Base-by-base conservation (phyloP, 2,888 invertebrate species). In the Plemyria rubiginata region DNA sequence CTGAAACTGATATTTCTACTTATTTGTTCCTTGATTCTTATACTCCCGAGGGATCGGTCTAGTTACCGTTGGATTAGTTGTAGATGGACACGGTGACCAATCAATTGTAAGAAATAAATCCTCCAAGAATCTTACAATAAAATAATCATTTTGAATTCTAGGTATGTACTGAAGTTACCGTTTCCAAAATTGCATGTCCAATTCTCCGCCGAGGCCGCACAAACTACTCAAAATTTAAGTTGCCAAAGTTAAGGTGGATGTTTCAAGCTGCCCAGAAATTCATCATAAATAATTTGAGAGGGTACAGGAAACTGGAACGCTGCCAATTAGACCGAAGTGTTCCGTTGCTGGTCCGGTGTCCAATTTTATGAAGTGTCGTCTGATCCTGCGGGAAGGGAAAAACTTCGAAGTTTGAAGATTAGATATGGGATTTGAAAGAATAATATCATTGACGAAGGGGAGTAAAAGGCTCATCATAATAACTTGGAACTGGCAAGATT, bases 281-380 rank as follows among this genome's bases (percentile, higher is more conserved):
- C 72, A 70, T 70, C 72, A 78, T 81, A 81, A 83, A 81, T 80
- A 75, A 80, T 79, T 79, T 75, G 73, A 76, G 76, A 73, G 75
- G 62, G 59, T 58, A 66, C 61, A 61, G 67, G 70, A 77, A 77
- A 78, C 76, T 78, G 76, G 81, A 74, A 70, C 78, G 74, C 67
- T 64, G 77, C 81, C 82, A 84, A 83, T 84, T 83, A 83, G 75
- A 70, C 67, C 72, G 71, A 63, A 73, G 72, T 75, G 71, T 73
- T 74, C 70, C 70, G 74, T 69, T 74, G 67, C 73, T 69, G 67
- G 75, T 62, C 67, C 71, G 70, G 62, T 71, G 72, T 72, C 71
- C 71, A 70, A 70, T 67, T 67, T 75, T 70, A 77, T 73, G 68
- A 72, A 73, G 72, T 70, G 64, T 68, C 72, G 69, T 71, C 62